Percentiles rank a stretch among this genome's conserved stretches.
These are phyloP conservation scores for Neolamprologus multifasciatus DNA, from an alignment of 2,797 vertebrate species.

Conservation along the genomic window DNA sequence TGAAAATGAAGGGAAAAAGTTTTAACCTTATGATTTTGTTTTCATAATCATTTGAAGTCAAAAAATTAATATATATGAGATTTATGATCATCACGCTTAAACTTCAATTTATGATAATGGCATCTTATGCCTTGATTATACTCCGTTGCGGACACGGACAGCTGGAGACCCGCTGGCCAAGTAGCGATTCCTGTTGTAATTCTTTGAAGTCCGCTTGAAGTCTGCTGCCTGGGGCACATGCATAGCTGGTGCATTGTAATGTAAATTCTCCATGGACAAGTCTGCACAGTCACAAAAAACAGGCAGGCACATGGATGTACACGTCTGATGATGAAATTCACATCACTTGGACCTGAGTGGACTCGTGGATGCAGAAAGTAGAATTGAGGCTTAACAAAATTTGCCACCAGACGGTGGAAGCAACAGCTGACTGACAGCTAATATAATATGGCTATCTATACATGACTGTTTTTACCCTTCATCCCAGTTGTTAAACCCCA, in stretches of 20 bases:
- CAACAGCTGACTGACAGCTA: not conserved
- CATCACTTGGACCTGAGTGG: not conserved
- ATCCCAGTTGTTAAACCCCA: conserved; percentile 11
- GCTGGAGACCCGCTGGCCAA: not conserved
- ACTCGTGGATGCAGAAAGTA: not conserved
- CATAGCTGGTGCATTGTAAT: not conserved
- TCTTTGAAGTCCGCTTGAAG: not conserved
- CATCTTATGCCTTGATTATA: not conserved
- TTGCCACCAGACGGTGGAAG: conserved; percentile 3
- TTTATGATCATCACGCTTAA: not conserved
- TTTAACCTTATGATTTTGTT: not conserved
- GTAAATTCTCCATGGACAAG: not conserved
- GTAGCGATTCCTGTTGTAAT: not conserved
- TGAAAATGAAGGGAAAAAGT: not conserved
- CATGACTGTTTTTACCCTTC: not conserved
- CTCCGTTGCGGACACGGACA: not conserved
- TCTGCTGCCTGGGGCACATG: not conserved
- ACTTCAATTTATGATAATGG: not conserved
- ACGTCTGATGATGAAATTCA: not conserved
- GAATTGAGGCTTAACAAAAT: not conserved
- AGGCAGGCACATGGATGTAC: not conserved
- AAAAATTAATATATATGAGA: not conserved
- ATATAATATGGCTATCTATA: not conserved
- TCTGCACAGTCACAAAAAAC: not conserved
- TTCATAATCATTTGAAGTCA: not conserved